A percentile compares a stretch with the other conserved stretches of the same genome.
phyloP scores from a whole-genome alignment of 1,140 invertebrate genomes.

The Ptiloglossa arizonensis region DNA sequence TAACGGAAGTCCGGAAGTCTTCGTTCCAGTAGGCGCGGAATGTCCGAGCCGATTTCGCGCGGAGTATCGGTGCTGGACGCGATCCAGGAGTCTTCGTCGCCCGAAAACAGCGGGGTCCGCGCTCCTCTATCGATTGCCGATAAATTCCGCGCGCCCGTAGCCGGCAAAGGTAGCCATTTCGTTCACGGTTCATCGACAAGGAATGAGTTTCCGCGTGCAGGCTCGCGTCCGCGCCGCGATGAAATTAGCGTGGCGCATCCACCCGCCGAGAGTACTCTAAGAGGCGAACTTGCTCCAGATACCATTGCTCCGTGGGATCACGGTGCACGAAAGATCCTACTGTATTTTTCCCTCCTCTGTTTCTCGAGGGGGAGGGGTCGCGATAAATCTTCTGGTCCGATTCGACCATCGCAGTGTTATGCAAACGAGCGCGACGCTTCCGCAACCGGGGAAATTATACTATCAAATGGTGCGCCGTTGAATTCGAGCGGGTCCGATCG shows the following conservation, averaged over 20 bases:
- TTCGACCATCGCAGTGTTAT: conserved; percentile 5
- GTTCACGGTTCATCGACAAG: conserved; percentile 70
- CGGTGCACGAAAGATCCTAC: conserved; percentile 14
- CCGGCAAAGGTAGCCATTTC: conserved; percentile 72
- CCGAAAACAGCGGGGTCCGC: conserved; percentile 24
- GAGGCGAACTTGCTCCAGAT: conserved; percentile 40
- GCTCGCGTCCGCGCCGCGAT: conserved; percentile 55
- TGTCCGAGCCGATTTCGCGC: too few relatives aligned
- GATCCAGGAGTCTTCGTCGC: not conserved
- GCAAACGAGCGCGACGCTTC: conserved; percentile 31
- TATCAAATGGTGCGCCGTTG: conserved; percentile 9
- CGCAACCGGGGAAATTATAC: conserved; percentile 18
- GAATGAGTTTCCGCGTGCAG: conserved; percentile 73
- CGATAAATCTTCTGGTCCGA: conserved; percentile 21
- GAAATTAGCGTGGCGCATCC: conserved; percentile 66
- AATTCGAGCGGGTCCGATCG: conserved; percentile 7
- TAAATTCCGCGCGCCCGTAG: conserved; percentile 71
- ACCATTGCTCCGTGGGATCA: conserved; percentile 16
- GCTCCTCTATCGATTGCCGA: conserved; percentile 69
- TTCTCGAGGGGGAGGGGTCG: not conserved
- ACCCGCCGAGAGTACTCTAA: conserved; percentile 11
- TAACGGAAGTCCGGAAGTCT: too few relatives aligned
- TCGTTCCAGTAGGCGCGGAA: too few relatives aligned
- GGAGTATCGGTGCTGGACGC: too few relatives aligned
- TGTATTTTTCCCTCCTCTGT: too few relatives aligned